Conservation (phyloP, 2,888 invertebrate genomes). For the Mellilla xanthometata region DNA sequence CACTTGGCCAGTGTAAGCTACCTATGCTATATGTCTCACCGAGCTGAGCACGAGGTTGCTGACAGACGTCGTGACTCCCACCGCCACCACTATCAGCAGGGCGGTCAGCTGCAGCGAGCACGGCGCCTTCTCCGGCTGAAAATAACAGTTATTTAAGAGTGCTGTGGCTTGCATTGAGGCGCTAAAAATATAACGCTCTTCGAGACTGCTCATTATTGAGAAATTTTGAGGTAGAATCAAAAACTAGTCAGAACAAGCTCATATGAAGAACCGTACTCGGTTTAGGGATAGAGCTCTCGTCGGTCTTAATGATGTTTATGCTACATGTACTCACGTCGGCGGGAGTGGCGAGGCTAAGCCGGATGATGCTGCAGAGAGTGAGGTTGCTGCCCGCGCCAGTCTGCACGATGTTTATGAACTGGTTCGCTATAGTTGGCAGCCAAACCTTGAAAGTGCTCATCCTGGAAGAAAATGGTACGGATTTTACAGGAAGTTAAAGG, state of each 20-base stretch:
- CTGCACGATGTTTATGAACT: constrained; percentile 51
- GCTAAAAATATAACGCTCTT: neutral
- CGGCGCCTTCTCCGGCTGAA: constrained; percentile 47
- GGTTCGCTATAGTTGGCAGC: constrained; percentile 61
- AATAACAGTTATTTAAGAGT: no score
- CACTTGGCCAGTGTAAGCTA: no score
- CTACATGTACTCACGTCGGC: constrained; percentile 40
- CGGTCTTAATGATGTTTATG: no score
- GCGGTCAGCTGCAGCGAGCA: constrained; percentile 54
- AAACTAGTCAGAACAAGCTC: no score
- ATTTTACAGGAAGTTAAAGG: no score
- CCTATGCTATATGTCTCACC: constrained; percentile 49
- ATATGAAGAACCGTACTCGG: no score
- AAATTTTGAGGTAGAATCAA: no score
- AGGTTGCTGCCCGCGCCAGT: constrained; percentile 48
- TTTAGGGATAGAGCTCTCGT: no score
- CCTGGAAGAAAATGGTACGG: constrained; percentile 43
- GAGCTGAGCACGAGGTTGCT: constrained; percentile 58
- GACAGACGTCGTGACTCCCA: constrained; percentile 48
- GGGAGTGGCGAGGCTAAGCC: constrained; percentile 32
- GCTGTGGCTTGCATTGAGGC: no score
- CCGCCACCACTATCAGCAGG: constrained; percentile 50
- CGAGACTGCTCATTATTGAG: no score
- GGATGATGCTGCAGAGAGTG: constrained; percentile 55
- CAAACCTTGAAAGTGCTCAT: constrained; percentile 56